A percentile compares a stretch with the other conserved stretches of the same genome.
These are phyloP conservation scores for Cebidichthys violaceus DNA, from an alignment of 2,113 vertebrate species.

Conservation along the genomic window DNA sequence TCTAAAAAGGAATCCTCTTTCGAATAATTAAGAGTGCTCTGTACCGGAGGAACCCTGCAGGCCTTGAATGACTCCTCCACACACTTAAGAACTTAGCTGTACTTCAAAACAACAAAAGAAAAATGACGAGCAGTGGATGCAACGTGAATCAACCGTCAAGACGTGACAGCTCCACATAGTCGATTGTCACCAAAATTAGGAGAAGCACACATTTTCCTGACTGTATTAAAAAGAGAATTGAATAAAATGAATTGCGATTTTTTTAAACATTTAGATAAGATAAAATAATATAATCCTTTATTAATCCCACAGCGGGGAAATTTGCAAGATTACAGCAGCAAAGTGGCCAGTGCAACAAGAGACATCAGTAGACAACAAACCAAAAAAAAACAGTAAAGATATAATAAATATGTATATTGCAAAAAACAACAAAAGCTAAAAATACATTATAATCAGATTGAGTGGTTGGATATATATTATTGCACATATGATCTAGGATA, in stretches of 20 bases:
- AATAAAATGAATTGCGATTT: too few relatives aligned
- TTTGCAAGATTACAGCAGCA: neutral
- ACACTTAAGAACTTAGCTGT: neutral
- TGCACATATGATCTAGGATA: neutral
- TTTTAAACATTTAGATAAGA: neutral
- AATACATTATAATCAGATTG: neutral
- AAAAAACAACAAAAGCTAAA: neutral
- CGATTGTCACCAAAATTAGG: neutral
- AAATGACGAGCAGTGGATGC: too few relatives aligned
- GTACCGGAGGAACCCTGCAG: neutral
- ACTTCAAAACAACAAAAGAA: neutral
- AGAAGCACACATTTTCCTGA: neutral
- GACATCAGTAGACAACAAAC: neutral
- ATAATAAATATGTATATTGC: neutral
- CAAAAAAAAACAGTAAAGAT: neutral
- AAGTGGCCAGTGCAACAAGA: neutral
- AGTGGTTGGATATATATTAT: neutral
- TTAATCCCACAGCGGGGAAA: neutral
- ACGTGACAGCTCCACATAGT: neutral
- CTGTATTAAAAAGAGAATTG: too few relatives aligned
- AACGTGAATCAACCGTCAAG: neutral
- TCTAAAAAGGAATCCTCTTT: constrained; percentile 32
- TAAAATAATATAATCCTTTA: too few relatives aligned
- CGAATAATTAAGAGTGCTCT: constrained; percentile 10
- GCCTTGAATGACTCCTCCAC: neutral